These are phyloP conservation scores for Calameuta filiformis DNA, from an alignment of 2,888 invertebrate species.

Conservation along the genomic window DNA sequence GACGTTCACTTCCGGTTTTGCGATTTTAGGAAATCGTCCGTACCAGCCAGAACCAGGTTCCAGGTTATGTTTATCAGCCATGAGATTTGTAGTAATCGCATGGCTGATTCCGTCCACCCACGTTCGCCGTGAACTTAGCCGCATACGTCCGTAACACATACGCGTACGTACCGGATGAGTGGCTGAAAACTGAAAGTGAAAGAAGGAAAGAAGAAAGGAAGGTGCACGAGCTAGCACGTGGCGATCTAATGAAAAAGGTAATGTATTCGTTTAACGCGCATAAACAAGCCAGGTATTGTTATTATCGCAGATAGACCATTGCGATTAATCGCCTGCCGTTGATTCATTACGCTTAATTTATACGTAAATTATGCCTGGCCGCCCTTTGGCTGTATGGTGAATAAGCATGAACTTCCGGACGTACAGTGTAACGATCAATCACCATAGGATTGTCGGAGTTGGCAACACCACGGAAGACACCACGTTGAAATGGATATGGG, in stretches of 20 bases:
- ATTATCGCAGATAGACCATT: slow-evolving; percentile 51
- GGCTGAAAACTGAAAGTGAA: not conserved
- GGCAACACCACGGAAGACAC: not conserved
- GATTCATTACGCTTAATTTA: slow-evolving; percentile 61
- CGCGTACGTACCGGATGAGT: not conserved
- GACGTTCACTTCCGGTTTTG: slow-evolving; percentile 28
- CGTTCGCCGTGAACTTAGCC: not conserved
- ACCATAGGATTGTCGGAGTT: not conserved
- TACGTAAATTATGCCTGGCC: slow-evolving; percentile 59
- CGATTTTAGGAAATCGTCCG: not conserved
- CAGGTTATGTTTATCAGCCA: not conserved
- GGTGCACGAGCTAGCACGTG: slow-evolving; percentile 48
- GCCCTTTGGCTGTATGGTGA: slow-evolving; percentile 60
- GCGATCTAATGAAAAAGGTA: slow-evolving; percentile 56
- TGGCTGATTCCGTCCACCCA: not conserved
- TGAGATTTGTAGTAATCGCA: not conserved
- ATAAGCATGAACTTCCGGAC: slow-evolving; percentile 63
- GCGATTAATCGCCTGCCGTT: slow-evolving; percentile 60
- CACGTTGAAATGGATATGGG: not conserved
- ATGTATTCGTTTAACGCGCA: slow-evolving; percentile 55
- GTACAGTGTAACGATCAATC: not conserved
- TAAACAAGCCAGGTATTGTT: slow-evolving; percentile 52
- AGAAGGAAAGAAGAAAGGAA: slow-evolving; percentile 13
- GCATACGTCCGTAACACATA: not conserved
- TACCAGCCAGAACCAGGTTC: not conserved